These are phyloP conservation scores for Patagioenas fasciata DNA, from an alignment of 2,113 vertebrate genomes.

Conservation along the genomic window DNA sequence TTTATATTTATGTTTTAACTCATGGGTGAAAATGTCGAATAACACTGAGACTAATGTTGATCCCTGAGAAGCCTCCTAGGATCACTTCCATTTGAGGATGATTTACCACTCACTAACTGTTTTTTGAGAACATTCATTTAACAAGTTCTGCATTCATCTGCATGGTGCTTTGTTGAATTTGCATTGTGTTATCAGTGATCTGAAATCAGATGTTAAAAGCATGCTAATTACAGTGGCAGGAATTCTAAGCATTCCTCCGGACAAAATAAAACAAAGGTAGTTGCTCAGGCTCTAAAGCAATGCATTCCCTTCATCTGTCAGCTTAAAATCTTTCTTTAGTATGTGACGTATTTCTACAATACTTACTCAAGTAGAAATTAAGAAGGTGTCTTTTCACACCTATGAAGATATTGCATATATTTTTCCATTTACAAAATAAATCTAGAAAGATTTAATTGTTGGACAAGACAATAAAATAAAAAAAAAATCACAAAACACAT, in stretches of 20 bases:
- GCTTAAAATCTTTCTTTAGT: not conserved
- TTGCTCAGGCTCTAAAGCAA: not conserved
- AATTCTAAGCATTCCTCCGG: not conserved
- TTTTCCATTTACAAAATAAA: not conserved
- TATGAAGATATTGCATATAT: not conserved
- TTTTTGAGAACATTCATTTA: constrained; percentile 18
- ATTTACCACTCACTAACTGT: constrained; percentile 27
- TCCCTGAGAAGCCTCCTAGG: constrained; percentile 14
- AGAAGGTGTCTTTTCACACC: not conserved
- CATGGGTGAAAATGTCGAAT: constrained; percentile 47
- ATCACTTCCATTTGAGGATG: constrained; percentile 4
- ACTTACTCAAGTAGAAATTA: not conserved
- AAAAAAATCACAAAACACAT: not conserved
- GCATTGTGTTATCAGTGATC: not conserved
- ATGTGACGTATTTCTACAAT: not conserved
- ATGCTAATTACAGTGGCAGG: not conserved
- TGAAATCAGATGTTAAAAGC: not conserved
- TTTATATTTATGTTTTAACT: constrained; percentile 52
- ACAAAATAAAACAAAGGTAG: not conserved
- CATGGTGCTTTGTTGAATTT: not conserved
- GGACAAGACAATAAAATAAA: not conserved
- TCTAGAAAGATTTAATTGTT: not conserved
- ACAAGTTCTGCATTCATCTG: not conserved
- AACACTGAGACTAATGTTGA: constrained; percentile 15
- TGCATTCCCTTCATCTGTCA: not conserved